Evolutionary conservation across 2,113 vertebrate genomes (phyloP).

Genomic region (Protobothrops mucrosquamatus): DNA sequence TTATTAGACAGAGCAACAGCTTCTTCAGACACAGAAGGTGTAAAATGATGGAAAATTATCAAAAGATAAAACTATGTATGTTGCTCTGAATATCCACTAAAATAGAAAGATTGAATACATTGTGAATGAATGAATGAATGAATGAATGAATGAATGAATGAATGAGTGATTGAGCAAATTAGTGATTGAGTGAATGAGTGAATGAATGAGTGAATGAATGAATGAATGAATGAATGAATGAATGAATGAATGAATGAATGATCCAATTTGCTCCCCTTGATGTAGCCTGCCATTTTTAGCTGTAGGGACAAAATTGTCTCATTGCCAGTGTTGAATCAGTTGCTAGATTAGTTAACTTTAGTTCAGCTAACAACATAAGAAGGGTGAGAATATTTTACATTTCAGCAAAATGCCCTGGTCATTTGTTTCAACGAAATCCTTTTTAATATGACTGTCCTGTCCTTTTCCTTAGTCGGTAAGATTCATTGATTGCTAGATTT

Average conservation of each 20-base stretch:
- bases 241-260: too few relatives aligned
- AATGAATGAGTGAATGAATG: accelerated
- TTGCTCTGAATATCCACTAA: too few relatives aligned
- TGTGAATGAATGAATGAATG: too few relatives aligned
- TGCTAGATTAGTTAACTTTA: not conserved
- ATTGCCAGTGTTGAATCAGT: not conserved
- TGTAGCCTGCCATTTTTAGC: not conserved
- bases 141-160: too few relatives aligned
- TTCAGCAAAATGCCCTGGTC: not conserved
- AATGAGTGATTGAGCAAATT: too few relatives aligned
- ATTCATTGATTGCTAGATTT: not conserved
- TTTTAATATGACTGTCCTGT: not conserved
- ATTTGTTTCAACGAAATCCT: not conserved
- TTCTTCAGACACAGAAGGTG: not conserved
- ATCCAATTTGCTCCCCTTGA: not conserved
- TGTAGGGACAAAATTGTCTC: not conserved
- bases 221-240: accelerated
- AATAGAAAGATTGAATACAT: too few relatives aligned
- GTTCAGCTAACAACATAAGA: not conserved
- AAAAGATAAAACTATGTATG: too few relatives aligned
- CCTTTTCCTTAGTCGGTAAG: not conserved
- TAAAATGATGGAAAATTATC: too few relatives aligned
- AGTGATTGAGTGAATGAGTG: too few relatives aligned
- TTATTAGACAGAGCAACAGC: not conserved
- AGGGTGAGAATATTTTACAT: not conserved